phyloP scores from a whole-genome alignment of 2,797 vertebrate species.

The Tauraco hartlaubi region DNA sequence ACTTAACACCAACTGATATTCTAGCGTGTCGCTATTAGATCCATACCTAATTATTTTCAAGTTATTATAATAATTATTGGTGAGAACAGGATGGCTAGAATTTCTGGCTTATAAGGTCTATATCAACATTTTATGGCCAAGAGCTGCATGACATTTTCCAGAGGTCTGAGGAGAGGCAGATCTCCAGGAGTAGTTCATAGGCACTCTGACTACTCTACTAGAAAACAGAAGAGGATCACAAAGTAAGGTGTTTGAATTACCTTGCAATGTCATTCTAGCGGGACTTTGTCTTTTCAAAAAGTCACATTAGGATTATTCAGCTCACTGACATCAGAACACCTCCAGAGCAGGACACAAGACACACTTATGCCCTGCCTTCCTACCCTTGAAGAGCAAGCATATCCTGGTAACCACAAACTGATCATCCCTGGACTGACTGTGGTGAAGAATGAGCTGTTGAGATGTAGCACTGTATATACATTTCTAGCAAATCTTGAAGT shows the following conservation, averaged over 20 bases:
- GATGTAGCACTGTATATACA: neutral
- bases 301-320: neutral
- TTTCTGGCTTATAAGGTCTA: neutral
- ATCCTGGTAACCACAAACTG: neutral
- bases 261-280: neutral
- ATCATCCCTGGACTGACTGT: neutral
- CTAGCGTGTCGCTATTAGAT: neutral
- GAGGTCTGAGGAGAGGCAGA: neutral
- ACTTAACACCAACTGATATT: neutral
- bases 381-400: neutral
- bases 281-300: neutral
- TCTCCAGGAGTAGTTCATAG: neutral
- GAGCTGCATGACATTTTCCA: neutral
- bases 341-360: neutral
- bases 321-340: neutral
- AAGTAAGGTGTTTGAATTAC: neutral
- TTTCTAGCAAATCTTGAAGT: neutral
- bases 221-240: neutral
- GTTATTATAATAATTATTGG: neutral
- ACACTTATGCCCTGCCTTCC: neutral
- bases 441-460: neutral
- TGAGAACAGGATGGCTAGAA: neutral
- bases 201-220: accelerated
- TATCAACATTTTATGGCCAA: neutral
- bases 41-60: neutral